Evolutionary conservation across 2,797 vertebrate species (phyloP).

Genomic region (Rhinophrynus dorsalis): DNA sequence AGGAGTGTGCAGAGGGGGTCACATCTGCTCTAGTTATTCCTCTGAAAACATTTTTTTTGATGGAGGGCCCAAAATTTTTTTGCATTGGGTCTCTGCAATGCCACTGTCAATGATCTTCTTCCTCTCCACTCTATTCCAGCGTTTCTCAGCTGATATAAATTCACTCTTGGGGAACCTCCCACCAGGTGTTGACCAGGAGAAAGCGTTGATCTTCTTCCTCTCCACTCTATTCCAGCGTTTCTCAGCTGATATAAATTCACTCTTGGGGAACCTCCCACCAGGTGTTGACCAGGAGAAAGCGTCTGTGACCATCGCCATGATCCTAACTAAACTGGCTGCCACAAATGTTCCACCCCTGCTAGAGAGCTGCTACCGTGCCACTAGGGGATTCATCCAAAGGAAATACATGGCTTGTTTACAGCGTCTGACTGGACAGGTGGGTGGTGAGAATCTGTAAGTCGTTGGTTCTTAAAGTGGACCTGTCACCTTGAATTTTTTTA

Average conservation of each 20-base stretch:
- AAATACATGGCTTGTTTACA: conserved; percentile 47
- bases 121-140: too few species aligned
- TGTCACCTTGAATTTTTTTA: too few species aligned
- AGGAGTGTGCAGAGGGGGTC: too few species aligned
- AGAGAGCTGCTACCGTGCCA: conserved; percentile 58
- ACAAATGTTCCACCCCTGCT: conserved; percentile 69
- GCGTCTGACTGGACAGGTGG: conserved; percentile 50
- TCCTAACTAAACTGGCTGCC: conserved; percentile 78
- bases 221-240: conserved; percentile 31
- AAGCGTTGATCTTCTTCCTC: too few species aligned
- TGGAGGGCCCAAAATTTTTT: too few species aligned
- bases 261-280: conserved; percentile 39
- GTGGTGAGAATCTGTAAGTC: too few species aligned
- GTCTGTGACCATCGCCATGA: conserved; percentile 72
- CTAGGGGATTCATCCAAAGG: conserved; percentile 61
- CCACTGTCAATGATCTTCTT: too few species aligned
- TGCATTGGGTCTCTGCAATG: too few species aligned
- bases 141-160: neutral
- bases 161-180: conserved; percentile 40
- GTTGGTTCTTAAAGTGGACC: too few species aligned
- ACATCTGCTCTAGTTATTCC: too few species aligned
- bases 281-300: conserved; percentile 73
- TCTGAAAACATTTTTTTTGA: too few species aligned
- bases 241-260: neutral
- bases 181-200: conserved; percentile 70